Evolutionary conservation across 2,888 invertebrate species (phyloP).

Genomic region (Gryllus longicercus): DNA sequence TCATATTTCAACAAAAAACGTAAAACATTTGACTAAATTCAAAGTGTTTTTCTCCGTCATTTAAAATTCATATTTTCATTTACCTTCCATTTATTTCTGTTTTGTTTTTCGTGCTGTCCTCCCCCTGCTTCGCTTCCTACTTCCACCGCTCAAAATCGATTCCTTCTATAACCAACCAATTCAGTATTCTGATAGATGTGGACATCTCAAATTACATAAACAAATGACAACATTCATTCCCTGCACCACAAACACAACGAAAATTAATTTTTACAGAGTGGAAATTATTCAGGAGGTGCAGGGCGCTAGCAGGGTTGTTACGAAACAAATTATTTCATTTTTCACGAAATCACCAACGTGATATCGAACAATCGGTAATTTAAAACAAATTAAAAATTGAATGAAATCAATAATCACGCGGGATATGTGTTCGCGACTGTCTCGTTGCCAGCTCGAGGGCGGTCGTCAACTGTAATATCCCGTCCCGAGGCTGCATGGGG

Average conservation of each 20-base stretch:
- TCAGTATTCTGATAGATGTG: slow-evolving; percentile 6
- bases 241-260: slow-evolving; percentile 6
- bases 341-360: slow-evolving; percentile 17
- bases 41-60: no score
- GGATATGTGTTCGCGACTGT: background rate
- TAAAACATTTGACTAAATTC: no score
- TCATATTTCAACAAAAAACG: no score
- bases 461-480: background rate
- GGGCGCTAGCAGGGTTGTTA: background rate
- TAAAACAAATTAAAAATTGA: slow-evolving; percentile 8
- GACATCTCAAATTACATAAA: slow-evolving; percentile 17
- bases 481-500: no score
- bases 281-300: slow-evolving; percentile 17
- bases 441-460: background rate
- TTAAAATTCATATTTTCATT: no score
- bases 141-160: background rate
- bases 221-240: slow-evolving; percentile 6
- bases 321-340: slow-evolving; percentile 17
- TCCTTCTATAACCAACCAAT: slow-evolving; percentile 6
- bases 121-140: no score
- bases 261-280: slow-evolving; percentile 17
- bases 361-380: slow-evolving; percentile 17
- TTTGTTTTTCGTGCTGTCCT: no score
- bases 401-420: slow-evolving; percentile 17
- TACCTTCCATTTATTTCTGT: no score